Conservation (phyloP, 2,888 invertebrate genomes). For the Carterocephalus palaemon region DNA sequence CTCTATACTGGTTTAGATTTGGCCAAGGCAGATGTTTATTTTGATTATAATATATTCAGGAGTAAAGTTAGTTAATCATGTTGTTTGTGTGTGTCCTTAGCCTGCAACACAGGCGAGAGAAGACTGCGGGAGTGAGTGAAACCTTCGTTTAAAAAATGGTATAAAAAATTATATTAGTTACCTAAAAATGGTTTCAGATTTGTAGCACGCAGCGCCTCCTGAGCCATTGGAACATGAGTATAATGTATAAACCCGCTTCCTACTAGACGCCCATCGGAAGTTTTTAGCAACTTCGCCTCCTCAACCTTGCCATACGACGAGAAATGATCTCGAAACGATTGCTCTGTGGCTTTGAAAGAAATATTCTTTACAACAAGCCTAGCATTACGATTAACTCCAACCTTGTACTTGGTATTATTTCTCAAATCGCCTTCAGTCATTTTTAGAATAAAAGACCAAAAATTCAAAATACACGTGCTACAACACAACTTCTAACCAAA, state of each 20-base stretch:
- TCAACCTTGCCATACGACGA: slow-evolving; percentile 85
- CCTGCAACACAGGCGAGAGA: not conserved
- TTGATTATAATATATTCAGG: too few species aligned
- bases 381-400: slow-evolving; percentile 57
- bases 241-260: slow-evolving; percentile 96
- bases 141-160: too few species aligned
- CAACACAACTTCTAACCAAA: not conserved
- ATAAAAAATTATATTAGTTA: slow-evolving; percentile 44
- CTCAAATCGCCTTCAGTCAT: slow-evolving; percentile 46
- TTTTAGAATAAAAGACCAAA: slow-evolving; percentile 5
- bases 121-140: not conserved
- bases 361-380: slow-evolving; percentile 84
- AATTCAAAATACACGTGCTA: slow-evolving; percentile 8
- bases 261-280: slow-evolving; percentile 85
- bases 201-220: slow-evolving; percentile 84
- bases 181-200: slow-evolving; percentile 83
- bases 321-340: slow-evolving; percentile 84
- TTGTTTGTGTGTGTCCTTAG: too few species aligned
- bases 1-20: too few species aligned
- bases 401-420: slow-evolving; percentile 41
- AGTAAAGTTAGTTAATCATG: too few species aligned
- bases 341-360: slow-evolving; percentile 85
- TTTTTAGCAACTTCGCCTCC: slow-evolving; percentile 86
- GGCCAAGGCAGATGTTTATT: too few species aligned
- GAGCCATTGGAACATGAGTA: slow-evolving; percentile 85